Percentiles rank a stretch among this genome's conserved stretches.
phyloP scores from a whole-genome alignment of 2,797 vertebrate species.

The Myoxocephalus aenaeus region DNA sequence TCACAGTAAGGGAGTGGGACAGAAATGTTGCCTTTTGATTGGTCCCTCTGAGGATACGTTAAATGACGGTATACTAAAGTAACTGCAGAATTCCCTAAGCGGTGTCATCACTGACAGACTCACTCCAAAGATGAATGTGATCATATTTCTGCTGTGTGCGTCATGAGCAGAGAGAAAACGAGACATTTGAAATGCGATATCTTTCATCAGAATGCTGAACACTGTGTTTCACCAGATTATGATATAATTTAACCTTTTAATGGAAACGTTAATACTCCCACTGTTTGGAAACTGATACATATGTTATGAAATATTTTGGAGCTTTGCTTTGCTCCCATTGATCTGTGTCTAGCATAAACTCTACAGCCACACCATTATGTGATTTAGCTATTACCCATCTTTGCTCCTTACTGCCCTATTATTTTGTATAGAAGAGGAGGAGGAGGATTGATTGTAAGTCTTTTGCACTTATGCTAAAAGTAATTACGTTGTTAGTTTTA shows the following conservation, averaged over 20 bases:
- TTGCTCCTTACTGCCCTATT: background rate
- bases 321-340: constrained; percentile 16
- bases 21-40: constrained; percentile 47
- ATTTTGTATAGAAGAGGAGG: background rate
- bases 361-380: background rate
- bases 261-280: constrained; percentile 5
- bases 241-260: constrained; percentile 44
- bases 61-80: constrained; percentile 51
- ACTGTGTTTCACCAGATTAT: constrained; percentile 33
- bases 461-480: constrained; percentile 3
- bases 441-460: constrained; percentile 11
- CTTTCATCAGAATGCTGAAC: constrained; percentile 29
- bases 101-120: constrained; percentile 38
- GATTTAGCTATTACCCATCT: background rate
- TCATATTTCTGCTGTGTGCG: constrained; percentile 47
- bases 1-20: background rate
- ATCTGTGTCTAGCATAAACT: background rate
- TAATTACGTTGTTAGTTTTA: constrained; percentile 33
- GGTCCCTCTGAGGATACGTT: constrained; percentile 57
- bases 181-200: constrained; percentile 32
- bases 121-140: constrained; percentile 33
- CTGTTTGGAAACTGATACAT: constrained; percentile 31
- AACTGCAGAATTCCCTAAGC: constrained; percentile 55
- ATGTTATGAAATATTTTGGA: constrained; percentile 3
- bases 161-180: constrained; percentile 12